Base-by-base conservation (phyloP, 2,888 invertebrate species). In the Emmelina monodactyla region DNA sequence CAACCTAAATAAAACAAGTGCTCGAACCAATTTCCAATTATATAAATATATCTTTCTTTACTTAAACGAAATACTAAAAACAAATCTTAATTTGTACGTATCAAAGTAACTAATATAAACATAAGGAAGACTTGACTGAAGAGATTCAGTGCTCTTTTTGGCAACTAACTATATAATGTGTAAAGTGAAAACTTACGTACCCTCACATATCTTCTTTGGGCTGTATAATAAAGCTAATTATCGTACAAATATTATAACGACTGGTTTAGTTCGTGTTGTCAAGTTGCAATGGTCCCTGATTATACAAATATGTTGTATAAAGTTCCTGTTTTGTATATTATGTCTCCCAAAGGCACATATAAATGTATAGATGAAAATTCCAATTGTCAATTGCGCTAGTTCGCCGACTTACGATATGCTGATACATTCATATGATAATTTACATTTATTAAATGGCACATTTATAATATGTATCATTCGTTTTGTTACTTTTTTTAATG, bases 381-480 rank as follows among this genome's bases (percentile, higher is more conserved):
- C 22, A 31, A 35, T 35, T 40, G 31, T 31, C 28, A 16, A 14
- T 10, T 37, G 33, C 15, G 19, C 14, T 28, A 16, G 35, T 40
- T 37, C 35, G 37, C 29, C 37, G 35, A 33, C 40, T 31, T 35
- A 32, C 33, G 40, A 40, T 37, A 40, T 40, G 40, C 40, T 35
- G 33, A 30, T 22, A 40, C 25, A 37, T 19, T 29, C 25, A 38
- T 35, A 34, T 37, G 39, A 25, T 4, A 41, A 40, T 43, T 47
- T 48, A 53, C 45, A 49, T 46, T 25, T 25, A 25, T 40, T 49
- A 54, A 51, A 59, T 58, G 58, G 58, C 58, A 58, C 58, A 55
- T 49, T 48, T 44, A 54, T 40, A 47, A 47, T 52, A 57, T 58
- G 50, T 57, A 56, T 50, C 53, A 48, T 50, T 50, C 46, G 41